Conservation (phyloP, 2,113 vertebrate genomes). For the Callospermophilus lateralis region DNA sequence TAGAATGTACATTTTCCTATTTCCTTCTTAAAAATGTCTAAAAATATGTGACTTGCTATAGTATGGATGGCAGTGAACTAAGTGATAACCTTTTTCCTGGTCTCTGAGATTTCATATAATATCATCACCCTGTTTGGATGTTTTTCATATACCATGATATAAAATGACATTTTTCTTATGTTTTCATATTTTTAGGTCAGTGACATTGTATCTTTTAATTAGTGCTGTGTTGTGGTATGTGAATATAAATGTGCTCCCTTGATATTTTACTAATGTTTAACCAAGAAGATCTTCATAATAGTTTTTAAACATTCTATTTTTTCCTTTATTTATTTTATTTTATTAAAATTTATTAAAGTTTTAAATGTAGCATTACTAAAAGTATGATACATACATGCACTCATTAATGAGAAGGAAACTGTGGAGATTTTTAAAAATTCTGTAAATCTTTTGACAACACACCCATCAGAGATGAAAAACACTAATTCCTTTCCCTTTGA, state of each 20-base stretch:
- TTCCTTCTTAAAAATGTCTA: conserved; percentile 50
- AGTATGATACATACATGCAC: background rate
- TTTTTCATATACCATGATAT: conserved; percentile 65
- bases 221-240: conserved; percentile 52
- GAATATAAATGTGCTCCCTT: conserved; percentile 30
- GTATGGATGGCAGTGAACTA: conserved; percentile 57
- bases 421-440: background rate
- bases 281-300: conserved; percentile 39
- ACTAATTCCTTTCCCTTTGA: conserved; percentile 13
- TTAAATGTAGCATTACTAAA: conserved; percentile 23
- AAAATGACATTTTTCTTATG: conserved; percentile 77
- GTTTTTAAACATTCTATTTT: conserved; percentile 51
- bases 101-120: conserved; percentile 79
- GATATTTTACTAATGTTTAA: conserved; percentile 66
- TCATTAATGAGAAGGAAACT: background rate
- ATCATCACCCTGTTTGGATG: conserved; percentile 77
- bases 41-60: conserved; percentile 45
- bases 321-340: conserved; percentile 42
- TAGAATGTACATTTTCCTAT: background rate
- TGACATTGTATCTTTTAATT: conserved; percentile 84
- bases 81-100: conserved; percentile 59
- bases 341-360: conserved; percentile 37
- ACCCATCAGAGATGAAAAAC: background rate
- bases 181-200: conserved; percentile 78
- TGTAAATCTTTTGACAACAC: background rate